These are phyloP conservation scores for Neodiprion lecontei DNA, from an alignment of 1,140 invertebrate species.

Conservation along the genomic window DNA sequence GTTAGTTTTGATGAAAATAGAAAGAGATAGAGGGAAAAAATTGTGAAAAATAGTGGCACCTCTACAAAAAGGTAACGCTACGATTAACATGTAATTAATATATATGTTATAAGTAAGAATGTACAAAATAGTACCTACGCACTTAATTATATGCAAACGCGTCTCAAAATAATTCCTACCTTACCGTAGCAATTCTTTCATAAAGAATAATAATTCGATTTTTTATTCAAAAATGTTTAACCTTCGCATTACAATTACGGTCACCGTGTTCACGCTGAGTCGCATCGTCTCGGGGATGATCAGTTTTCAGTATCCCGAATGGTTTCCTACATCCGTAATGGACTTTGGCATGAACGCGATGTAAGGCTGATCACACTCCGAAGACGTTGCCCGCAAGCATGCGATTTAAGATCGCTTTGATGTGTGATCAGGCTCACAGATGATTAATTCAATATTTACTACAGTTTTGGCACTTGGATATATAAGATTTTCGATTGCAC, in stretches of 20 bases:
- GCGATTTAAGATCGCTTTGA: neutral
- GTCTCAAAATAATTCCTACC: neutral
- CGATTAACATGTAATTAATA: neutral
- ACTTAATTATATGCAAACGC: neutral
- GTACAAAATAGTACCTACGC: slow-evolving; percentile 2
- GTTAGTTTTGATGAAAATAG: slow-evolving; percentile 51
- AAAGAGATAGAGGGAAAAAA: slow-evolving; percentile 11
- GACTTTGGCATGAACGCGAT: neutral
- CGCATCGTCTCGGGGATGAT: neutral
- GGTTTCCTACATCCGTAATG: neutral
- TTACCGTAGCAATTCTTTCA: neutral
- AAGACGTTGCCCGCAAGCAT: neutral
- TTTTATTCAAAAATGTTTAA: neutral
- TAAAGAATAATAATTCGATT: neutral
- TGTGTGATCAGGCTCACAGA: neutral
- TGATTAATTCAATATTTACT: slow-evolving; percentile 30
- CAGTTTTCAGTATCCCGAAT: neutral
- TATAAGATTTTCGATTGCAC: slow-evolving; percentile 42
- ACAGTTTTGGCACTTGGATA: slow-evolving; percentile 60
- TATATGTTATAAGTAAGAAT: neutral
- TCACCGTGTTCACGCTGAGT: neutral
- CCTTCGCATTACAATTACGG: neutral
- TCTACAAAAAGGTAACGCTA: neutral
- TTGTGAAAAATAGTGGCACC: neutral
- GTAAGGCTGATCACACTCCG: too few relatives aligned